These are phyloP conservation scores for Drosophila persimilis DNA, from an alignment of 1,140 invertebrate species.

Conservation along the genomic window DNA sequence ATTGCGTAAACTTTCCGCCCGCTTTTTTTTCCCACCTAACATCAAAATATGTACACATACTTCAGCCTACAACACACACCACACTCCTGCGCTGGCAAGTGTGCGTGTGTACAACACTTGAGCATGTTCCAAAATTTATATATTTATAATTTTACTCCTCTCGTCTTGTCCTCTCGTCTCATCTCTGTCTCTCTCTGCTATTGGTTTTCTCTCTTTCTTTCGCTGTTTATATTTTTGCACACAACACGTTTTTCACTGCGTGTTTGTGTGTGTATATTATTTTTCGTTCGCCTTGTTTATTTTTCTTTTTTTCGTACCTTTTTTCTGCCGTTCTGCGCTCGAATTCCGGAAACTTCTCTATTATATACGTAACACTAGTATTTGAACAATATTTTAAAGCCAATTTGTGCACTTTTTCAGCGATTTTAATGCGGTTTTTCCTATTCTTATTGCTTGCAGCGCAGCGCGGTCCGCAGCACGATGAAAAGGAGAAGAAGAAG, in stretches of 20 bases:
- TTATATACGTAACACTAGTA: slow-evolving; percentile 28
- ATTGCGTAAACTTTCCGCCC: slow-evolving; percentile 80
- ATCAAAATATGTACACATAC: slow-evolving; percentile 78
- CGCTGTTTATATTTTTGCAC: slow-evolving; percentile 67
- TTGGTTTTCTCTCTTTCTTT: slow-evolving; percentile 43
- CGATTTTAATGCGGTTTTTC: slow-evolving; percentile 73
- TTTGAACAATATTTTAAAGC: slow-evolving; percentile 45
- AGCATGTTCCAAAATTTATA: slow-evolving; percentile 70
- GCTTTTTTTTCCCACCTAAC: slow-evolving; percentile 80
- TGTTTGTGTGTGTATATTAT: slow-evolving; percentile 79
- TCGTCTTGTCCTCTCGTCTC: slow-evolving; percentile 21
- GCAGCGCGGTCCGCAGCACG: slow-evolving; percentile 69
- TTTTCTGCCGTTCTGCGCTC: slow-evolving; percentile 30
- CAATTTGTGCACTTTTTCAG: slow-evolving; percentile 63
- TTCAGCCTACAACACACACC: slow-evolving; percentile 52
- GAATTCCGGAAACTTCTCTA: slow-evolving; percentile 19
- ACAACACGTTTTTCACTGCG: slow-evolving; percentile 78
- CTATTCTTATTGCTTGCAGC: slow-evolving; percentile 75
- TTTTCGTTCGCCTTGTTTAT: slow-evolving; percentile 78
- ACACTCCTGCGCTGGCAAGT: slow-evolving; percentile 12
- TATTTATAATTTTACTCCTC: slow-evolving; percentile 21
- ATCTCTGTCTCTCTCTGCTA: slow-evolving; percentile 15
- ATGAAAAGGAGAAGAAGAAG: slow-evolving; percentile 60
- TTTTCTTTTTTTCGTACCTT: slow-evolving; percentile 74
- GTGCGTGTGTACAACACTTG: slow-evolving; percentile 45